Base-by-base conservation (phyloP, 2,888 invertebrate species). In the Charanyca ferruginea region DNA sequence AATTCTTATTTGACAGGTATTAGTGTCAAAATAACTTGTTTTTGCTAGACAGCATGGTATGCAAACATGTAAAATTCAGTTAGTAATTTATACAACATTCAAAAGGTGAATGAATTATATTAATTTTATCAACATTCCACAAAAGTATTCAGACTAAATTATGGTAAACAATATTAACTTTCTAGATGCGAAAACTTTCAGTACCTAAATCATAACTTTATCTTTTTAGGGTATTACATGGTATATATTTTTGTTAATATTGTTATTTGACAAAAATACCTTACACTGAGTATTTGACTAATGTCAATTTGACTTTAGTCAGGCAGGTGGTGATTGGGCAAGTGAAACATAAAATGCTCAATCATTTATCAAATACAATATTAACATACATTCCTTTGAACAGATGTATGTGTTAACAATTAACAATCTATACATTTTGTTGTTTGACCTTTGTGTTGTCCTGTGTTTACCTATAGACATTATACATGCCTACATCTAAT, bases 1-100 rank as follows among this genome's bases (percentile, higher is more conserved):
- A 62, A 74, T 75, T 77, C 67, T 78, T 72, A 71, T 77, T 77
- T 78, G 75, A 79, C 48, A 61, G 48, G 7, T 62, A 58, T 53
- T 57, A 22, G 28, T 55, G 52, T 49, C 23, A 58, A 65, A 55
- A 59, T 59, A 53, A 57, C 45, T 53, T 44, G 49, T 54, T 66
- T 60, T 58, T 57, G 35, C 32, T 41, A 47, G 9, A 59, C 23
- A 52, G 35, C 20, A 57, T 58, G 44, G 25, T 47, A 60, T 49
- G 42, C 48, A 76, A 66, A 61, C 47, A 62, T 59, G 57, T 22
- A 38, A 47, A 49, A 69, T 74, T 45, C 35, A n/a, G 18, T 22
- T 49, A 44, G 6, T 28, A 38, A 49, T 48, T 18, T 68, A 54
- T 20, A 47, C 13, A 52, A 38, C 9, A 48, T 54, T 41, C 2